A percentile compares a stretch with the other conserved stretches of the same genome.
Conservation (phyloP, 1,140 invertebrate species). For the Spodoptera frugiperda region DNA sequence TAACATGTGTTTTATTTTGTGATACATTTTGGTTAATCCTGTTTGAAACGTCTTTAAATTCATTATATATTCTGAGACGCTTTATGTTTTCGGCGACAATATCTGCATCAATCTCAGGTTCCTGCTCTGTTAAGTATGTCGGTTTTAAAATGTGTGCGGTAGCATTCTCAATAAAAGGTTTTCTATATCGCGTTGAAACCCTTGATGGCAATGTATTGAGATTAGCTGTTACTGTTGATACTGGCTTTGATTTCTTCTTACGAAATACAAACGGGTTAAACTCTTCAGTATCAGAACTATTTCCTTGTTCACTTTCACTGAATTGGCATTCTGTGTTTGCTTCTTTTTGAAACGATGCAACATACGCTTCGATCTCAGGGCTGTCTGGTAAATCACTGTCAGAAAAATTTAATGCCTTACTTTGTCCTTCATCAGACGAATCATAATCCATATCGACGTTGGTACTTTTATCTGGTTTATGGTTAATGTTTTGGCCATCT, state of each 20-base stretch:
- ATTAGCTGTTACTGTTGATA: constrained; percentile 61
- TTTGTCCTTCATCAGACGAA: too few species aligned
- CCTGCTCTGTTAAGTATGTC: constrained; percentile 61
- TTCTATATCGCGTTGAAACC: constrained; percentile 66
- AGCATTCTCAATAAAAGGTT: constrained; percentile 62
- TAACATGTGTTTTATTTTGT: constrained; percentile 35
- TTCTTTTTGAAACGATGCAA: constrained; percentile 53
- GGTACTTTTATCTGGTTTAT: too few species aligned
- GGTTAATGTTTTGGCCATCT: too few species aligned
- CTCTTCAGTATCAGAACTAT: constrained; percentile 55
- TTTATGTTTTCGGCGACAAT: constrained; percentile 70
- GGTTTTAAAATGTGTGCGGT: constrained; percentile 57
- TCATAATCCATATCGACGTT: too few species aligned
- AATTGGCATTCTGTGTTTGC: constrained; percentile 55
- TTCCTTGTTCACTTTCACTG: constrained; percentile 69
- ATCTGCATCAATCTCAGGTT: constrained; percentile 65
- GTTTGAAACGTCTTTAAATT: constrained; percentile 41
- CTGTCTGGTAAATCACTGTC: constrained; percentile 69
- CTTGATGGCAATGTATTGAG: constrained; percentile 65
- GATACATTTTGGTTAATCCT: constrained; percentile 37
- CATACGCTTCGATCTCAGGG: constrained; percentile 73
- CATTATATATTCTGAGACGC: constrained; percentile 56
- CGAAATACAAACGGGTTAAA: constrained; percentile 56
- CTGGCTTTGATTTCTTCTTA: constrained; percentile 57
- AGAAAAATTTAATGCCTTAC: constrained; percentile 59